Conservation (phyloP, 2,888 invertebrate genomes). For the Palloptera scutellata region DNA sequence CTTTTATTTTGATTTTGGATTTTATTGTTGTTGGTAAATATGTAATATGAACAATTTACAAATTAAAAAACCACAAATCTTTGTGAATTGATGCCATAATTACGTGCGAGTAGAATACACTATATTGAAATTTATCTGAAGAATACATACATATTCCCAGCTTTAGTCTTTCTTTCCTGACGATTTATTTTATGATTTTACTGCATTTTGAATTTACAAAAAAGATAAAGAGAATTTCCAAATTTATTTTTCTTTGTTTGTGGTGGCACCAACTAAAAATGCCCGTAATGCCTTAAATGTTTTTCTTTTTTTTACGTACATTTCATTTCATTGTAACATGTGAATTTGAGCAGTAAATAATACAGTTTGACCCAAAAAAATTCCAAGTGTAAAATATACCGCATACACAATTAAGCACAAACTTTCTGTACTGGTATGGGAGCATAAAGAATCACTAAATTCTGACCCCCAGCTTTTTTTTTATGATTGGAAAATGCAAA, state of each 20-base stretch:
- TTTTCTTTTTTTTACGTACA: too few relatives aligned
- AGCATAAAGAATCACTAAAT: conserved; percentile 4
- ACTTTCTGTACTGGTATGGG: too few relatives aligned
- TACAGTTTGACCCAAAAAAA: background rate
- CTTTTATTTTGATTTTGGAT: conserved; percentile 23
- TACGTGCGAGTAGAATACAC: background rate
- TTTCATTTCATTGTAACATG: too few relatives aligned
- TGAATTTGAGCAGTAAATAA: too few relatives aligned
- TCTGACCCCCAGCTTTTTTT: conserved; percentile 24
- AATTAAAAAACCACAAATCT: conserved; percentile 58
- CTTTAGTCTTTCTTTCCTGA: background rate
- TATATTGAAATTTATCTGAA: background rate
- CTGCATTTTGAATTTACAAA: background rate
- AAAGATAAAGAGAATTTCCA: background rate
- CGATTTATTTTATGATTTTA: background rate
- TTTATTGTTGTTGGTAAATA: conserved; percentile 28
- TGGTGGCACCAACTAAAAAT: too few relatives aligned
- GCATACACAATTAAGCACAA: background rate
- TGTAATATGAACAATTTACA: conserved; percentile 56
- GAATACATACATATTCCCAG: background rate
- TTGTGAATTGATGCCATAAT: conserved; percentile 48
- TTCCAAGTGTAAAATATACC: background rate
- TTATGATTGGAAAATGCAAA: conserved; percentile 10
- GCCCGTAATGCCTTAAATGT: too few relatives aligned
- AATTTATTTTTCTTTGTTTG: background rate